Conservation (phyloP, 2,113 vertebrate species). For the Bungarus multicinctus region DNA sequence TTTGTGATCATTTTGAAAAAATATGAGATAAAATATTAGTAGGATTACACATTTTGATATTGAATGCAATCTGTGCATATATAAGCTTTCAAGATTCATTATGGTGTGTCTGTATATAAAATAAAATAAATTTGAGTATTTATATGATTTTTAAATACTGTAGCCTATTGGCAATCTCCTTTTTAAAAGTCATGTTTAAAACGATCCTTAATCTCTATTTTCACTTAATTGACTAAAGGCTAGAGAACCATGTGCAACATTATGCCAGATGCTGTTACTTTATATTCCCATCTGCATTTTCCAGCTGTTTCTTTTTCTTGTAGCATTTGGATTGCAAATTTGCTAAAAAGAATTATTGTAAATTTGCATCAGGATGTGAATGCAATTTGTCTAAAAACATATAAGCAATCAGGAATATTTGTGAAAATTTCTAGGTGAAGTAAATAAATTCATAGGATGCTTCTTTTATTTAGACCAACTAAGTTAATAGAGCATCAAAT, state of each 20-base stretch:
- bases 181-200: background rate
- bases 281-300: background rate
- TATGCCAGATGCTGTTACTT: background rate
- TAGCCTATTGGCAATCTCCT: background rate
- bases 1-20: background rate
- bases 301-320: background rate
- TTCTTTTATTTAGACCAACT: slow-evolving; percentile 37
- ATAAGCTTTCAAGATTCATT: background rate
- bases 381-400: slow-evolving; percentile 22
- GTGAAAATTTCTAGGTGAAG: slow-evolving; percentile 13
- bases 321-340: background rate
- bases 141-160: background rate
- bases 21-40: background rate
- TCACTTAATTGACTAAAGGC: background rate
- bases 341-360: background rate
- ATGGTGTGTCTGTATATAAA: background rate
- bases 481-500: slow-evolving; percentile 31
- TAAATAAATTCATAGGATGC: slow-evolving; percentile 6
- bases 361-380: slow-evolving; percentile 14
- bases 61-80: background rate
- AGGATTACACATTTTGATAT: background rate
- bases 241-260: background rate
- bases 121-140: background rate
- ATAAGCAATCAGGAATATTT: background rate
- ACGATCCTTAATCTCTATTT: slow-evolving; percentile 7